Evolutionary conservation across 1,140 invertebrate genomes (phyloP).

Genomic region (Oncopeltus fasciatus): DNA sequence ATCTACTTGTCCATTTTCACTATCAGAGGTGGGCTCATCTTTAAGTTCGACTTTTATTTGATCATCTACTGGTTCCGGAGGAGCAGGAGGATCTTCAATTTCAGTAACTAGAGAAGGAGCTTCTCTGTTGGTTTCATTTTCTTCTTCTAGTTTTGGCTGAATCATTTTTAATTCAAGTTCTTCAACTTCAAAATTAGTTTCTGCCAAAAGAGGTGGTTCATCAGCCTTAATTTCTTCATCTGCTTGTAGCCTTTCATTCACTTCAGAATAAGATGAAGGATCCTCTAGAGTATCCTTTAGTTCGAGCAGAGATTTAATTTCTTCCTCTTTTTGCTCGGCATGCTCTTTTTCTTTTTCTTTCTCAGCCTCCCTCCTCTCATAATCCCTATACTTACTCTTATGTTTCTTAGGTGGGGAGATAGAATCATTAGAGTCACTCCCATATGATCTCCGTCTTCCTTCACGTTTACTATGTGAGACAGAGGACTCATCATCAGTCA

Average conservation of each 20-base stretch:
- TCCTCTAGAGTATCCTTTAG: not conserved
- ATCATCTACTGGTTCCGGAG: slow-evolving; percentile 16
- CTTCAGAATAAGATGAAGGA: not conserved
- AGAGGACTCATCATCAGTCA: slow-evolving; percentile 21
- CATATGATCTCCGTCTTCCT: slow-evolving; percentile 14
- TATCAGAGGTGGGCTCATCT: slow-evolving; percentile 15
- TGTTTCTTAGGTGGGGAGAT: slow-evolving; percentile 12
- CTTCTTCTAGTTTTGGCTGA: slow-evolving; percentile 22
- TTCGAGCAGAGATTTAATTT: slow-evolving; percentile 5
- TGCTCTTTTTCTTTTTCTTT: slow-evolving; percentile 7
- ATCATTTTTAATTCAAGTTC: slow-evolving; percentile 20
- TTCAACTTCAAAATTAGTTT: slow-evolving; percentile 11
- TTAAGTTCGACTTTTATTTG: not conserved
- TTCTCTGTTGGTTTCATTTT: slow-evolving; percentile 1
- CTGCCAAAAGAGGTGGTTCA: slow-evolving; percentile 21
- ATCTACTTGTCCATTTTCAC: slow-evolving; percentile 15
- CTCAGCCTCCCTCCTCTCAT: slow-evolving; percentile 14
- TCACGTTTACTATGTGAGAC: slow-evolving; percentile 32
- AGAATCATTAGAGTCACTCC: slow-evolving; percentile 19
- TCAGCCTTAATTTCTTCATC: slow-evolving; percentile 9
- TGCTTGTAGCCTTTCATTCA: too few relatives aligned
- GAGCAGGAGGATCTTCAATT: slow-evolving; percentile 10
- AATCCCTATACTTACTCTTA: slow-evolving; percentile 9
- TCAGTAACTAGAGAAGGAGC: not conserved
- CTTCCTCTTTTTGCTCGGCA: not conserved